A percentile compares a stretch with the other conserved stretches of the same genome.
Evolutionary conservation across 2,888 invertebrate genomes (phyloP).

Genomic region (Agapostemon virescens): DNA sequence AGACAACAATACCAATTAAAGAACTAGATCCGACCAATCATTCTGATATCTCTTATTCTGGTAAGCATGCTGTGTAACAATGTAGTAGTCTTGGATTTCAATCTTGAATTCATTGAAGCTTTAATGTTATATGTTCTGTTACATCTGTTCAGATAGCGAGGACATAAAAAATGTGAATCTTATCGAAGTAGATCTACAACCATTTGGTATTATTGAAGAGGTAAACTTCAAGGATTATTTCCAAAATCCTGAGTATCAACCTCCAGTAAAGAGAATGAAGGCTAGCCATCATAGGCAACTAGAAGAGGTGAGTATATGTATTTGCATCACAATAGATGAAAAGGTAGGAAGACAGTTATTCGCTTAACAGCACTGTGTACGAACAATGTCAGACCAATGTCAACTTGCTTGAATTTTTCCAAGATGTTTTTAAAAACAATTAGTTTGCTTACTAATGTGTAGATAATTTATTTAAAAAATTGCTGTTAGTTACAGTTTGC

Average conservation of each 20-base stretch:
- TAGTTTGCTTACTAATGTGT: too few relatives aligned
- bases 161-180: neutral
- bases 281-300: neutral
- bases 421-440: too few relatives aligned
- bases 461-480: too few relatives aligned
- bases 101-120: neutral
- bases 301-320: conserved; percentile 1
- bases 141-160: neutral
- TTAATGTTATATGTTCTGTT: neutral
- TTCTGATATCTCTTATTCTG: neutral
- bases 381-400: neutral
- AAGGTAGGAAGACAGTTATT: neutral
- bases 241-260: conserved; percentile 1
- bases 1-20: neutral
- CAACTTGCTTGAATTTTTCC: too few relatives aligned
- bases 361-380: neutral
- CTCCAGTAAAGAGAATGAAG: neutral
- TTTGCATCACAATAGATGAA: neutral
- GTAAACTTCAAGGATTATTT: neutral
- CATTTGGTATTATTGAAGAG: neutral
- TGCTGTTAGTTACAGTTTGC: too few relatives aligned
- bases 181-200: neutral
- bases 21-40: neutral
- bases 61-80: neutral
- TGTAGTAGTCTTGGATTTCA: neutral